Base-by-base conservation (phyloP, 2,797 vertebrate genomes). In the Coranthus polyacanthus region DNA sequence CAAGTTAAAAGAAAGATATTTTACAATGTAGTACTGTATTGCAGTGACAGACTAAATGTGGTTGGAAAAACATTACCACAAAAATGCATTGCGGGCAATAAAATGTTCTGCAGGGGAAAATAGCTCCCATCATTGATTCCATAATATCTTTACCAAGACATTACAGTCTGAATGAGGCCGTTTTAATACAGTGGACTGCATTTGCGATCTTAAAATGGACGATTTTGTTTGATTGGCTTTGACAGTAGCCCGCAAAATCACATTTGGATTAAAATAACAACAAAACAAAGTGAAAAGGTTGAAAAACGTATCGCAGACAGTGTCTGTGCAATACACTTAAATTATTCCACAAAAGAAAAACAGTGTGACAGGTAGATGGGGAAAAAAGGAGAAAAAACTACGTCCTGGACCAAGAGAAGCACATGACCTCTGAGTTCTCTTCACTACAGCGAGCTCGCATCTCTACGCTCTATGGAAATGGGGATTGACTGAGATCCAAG, bases 401-500 rank as follows among this genome's bases (percentile, higher is more conserved):
- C 47, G 29, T 54, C 8, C 42, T 60, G 49, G 64, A 74, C 49
- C 42, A 45, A 22, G n/a, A 71, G 47, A 63, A 46, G 55, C 16
- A 43, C 18, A 42, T 6, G 17, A 74, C 66, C 74, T 75, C 45
- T 22, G 43, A 22, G 34, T 58, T 59, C 50, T 78, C 41, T n/a
- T 60, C 69, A 38, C 67, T 46, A 54, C 54, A 36, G 64, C 24
- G 6, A 41, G 49, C 61, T 67, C 18, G 43, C 59, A 75, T 64
- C 51, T 75, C 47, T 26, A 32, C 38, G 59, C 71, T 79, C 60
- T 68, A 55, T 79, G 76, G 68, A 84, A 81, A 83, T 69, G 38
- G 69, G 46, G 68, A 88, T 80, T 69, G 79, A 84, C 78, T 68
- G 47, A 55, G 70, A 76, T 78, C 66, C 55, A 77, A 26, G 75